Conservation (phyloP, 1,140 invertebrate genomes). For the Brachionus rubens region DNA sequence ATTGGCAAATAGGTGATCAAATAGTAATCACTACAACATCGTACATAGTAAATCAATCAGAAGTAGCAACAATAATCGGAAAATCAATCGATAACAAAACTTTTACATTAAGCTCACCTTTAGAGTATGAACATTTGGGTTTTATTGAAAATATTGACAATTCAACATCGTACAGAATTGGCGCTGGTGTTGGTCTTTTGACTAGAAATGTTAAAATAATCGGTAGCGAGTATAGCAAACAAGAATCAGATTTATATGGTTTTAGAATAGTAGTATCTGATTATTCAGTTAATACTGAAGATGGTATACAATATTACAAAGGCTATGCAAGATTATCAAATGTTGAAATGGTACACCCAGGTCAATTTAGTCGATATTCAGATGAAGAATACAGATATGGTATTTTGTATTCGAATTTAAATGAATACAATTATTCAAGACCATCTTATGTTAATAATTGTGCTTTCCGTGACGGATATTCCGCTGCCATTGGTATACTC, state of each 20-base stretch:
- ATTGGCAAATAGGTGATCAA: slow-evolving; percentile 49
- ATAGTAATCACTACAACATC: slow-evolving; percentile 44
- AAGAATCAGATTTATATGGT: slow-evolving; percentile 54
- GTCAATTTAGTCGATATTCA: slow-evolving; percentile 10
- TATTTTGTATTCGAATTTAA: slow-evolving; percentile 17
- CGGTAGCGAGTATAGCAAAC: slow-evolving; percentile 52
- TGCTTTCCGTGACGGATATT: slow-evolving; percentile 15
- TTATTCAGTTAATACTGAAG: slow-evolving; percentile 21
- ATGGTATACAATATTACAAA: background rate
- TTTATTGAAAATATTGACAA: background rate
- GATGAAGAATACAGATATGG: slow-evolving; percentile 24
- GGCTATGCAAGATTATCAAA: slow-evolving; percentile 38
- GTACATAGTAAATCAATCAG: slow-evolving; percentile 5
- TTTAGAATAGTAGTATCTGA: slow-evolving; percentile 52
- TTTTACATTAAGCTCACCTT: background rate
- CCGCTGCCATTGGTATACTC: slow-evolving; percentile 10
- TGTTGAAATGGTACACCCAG: background rate
- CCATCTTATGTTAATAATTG: slow-evolving; percentile 39
- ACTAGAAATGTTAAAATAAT: slow-evolving; percentile 55
- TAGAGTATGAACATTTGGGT: slow-evolving; percentile 1
- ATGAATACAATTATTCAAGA: slow-evolving; percentile 46
- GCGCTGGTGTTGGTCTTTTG: slow-evolving; percentile 55
- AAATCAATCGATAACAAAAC: slow-evolving; percentile 6
- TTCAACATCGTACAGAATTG: slow-evolving; percentile 47
- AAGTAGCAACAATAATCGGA: slow-evolving; percentile 33